Percentiles rank a stretch among this genome's conserved stretches.
Evolutionary conservation across 2,888 invertebrate species (phyloP).

Genomic region (Dyspetes luteomarginatus): DNA sequence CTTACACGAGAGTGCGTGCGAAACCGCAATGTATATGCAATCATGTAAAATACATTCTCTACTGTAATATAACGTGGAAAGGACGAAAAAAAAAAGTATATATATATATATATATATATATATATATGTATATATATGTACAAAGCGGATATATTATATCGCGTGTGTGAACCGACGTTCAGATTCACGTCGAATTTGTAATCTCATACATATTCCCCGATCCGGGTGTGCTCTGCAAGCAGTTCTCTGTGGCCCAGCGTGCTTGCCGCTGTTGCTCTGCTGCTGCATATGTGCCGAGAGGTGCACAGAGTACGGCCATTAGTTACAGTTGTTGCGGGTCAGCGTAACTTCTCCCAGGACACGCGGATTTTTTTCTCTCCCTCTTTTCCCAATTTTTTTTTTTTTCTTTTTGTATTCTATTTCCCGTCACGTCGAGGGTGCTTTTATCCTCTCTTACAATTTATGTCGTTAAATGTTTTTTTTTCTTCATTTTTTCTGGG

Average conservation of each 20-base stretch:
- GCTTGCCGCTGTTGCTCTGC: slow-evolving; percentile 25
- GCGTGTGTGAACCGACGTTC: slow-evolving; percentile 63
- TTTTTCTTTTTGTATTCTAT: not conserved
- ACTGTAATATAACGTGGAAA: not conserved
- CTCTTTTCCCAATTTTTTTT: not conserved
- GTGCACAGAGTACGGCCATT: slow-evolving; percentile 61
- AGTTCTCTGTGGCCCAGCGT: slow-evolving; percentile 5
- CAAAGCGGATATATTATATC: slow-evolving; percentile 61
- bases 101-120: not conserved
- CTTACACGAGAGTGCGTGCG: slow-evolving; percentile 20
- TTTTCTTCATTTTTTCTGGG: slow-evolving; percentile 9
- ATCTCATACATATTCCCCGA: slow-evolving; percentile 63
- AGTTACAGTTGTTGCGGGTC: slow-evolving; percentile 65
- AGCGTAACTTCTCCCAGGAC: slow-evolving; percentile 59
- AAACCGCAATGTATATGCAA: slow-evolving; percentile 12
- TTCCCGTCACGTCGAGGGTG: slow-evolving; percentile 39
- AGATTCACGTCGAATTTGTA: slow-evolving; percentile 66
- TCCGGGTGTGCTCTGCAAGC: slow-evolving; percentile 36
- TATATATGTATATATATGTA: slow-evolving; percentile 16
- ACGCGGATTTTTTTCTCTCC: slow-evolving; percentile 41
- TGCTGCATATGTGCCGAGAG: slow-evolving; percentile 53
- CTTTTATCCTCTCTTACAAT: slow-evolving; percentile 44
- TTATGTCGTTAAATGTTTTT: not conserved
- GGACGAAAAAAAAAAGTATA: not conserved
- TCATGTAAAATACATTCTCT: not conserved